A percentile compares a stretch with the other conserved stretches of the same genome.
Conservation (phyloP, 2,113 vertebrate species). For the Lepidothrix coronata region DNA sequence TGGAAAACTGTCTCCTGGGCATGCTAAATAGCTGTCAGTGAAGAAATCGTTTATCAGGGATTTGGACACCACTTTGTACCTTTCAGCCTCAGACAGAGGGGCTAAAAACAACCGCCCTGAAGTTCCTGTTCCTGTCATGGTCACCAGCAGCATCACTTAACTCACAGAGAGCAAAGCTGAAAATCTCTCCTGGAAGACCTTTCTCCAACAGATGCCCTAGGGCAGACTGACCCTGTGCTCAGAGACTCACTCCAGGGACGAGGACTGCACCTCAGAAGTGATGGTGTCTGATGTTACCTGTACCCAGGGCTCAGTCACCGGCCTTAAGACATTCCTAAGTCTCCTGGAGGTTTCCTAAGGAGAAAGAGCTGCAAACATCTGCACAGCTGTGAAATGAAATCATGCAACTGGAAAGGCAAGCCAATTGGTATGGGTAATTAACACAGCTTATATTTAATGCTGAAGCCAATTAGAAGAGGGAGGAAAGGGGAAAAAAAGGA, state of each 20-base stretch:
- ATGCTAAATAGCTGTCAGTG: not conserved
- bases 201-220: not conserved
- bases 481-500: not conserved
- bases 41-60: not conserved
- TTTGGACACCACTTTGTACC: not conserved
- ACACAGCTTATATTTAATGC: conserved; percentile 57
- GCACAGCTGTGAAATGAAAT: conserved; percentile 44
- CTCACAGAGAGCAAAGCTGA: not conserved
- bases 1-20: not conserved
- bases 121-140: not conserved
- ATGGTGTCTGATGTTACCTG: not conserved
- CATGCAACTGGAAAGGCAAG: conserved; percentile 39
- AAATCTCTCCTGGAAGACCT: not conserved
- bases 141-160: not conserved
- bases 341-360: not conserved
- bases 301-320: not conserved
- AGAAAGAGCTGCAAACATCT: conserved; percentile 26
- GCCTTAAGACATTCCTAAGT: not conserved
- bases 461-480: conserved; percentile 30
- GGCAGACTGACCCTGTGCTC: not conserved
- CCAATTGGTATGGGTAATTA: conserved; percentile 67
- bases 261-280: not conserved
- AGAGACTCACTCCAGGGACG: not conserved
- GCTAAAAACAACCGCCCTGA: not conserved
- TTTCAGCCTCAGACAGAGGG: not conserved